These are phyloP conservation scores for Geotrypetes seraphini DNA, from an alignment of 2,797 vertebrate genomes.

Conservation along the genomic window DNA sequence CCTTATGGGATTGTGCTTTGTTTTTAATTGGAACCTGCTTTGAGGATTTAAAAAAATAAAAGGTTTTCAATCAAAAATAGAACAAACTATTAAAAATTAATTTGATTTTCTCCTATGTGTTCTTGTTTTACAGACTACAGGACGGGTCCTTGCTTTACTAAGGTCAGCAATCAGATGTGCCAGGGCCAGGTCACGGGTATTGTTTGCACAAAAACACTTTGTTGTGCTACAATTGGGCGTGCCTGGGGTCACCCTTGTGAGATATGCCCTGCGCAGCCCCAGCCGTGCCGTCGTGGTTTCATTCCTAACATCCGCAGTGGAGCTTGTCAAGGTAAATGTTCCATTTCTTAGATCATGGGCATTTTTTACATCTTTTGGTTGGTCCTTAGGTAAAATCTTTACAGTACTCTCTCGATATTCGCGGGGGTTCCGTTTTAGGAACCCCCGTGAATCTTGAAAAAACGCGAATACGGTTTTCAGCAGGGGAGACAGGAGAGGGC, in stretches of 20 bases:
- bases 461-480: too few relatives aligned
- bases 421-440: too few relatives aligned
- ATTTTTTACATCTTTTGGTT: neutral
- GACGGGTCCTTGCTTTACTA: constrained; percentile 60
- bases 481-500: too few relatives aligned
- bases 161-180: constrained; percentile 56
- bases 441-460: too few relatives aligned
- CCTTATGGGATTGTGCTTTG: too few relatives aligned
- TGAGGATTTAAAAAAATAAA: too few relatives aligned
- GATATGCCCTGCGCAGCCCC: constrained; percentile 54
- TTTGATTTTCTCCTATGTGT: too few relatives aligned
- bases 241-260: constrained; percentile 66
- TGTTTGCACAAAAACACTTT: constrained; percentile 61
- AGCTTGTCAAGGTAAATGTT: constrained; percentile 59
- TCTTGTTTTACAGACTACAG: constrained; percentile 48
- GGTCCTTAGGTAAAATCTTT: neutral
- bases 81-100: too few relatives aligned
- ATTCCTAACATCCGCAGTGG: constrained; percentile 58
- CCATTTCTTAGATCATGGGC: neutral
- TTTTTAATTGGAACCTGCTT: too few relatives aligned
- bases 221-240: constrained; percentile 57
- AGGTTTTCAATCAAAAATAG: too few relatives aligned
- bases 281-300: constrained; percentile 58
- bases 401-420: too few relatives aligned
- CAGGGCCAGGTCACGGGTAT: constrained; percentile 59